These are phyloP conservation scores for Poecilia gillii DNA, from an alignment of 2,797 vertebrate genomes.

Conservation along the genomic window DNA sequence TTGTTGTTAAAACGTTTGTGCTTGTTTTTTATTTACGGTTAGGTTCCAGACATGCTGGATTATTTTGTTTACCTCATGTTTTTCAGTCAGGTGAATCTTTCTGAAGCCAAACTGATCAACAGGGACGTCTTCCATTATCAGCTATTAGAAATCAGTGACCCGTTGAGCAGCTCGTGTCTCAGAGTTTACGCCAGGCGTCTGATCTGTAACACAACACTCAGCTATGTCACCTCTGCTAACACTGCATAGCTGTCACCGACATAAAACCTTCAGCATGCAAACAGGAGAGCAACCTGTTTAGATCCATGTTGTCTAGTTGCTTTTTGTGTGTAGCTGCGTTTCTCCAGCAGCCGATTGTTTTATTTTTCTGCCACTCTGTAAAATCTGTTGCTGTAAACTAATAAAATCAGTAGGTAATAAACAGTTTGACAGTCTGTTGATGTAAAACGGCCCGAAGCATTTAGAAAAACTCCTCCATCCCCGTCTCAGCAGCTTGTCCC, in stretches of 20 bases:
- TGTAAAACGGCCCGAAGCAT: slow-evolving; percentile 37
- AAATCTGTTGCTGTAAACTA: slow-evolving; percentile 13
- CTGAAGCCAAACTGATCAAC: background rate
- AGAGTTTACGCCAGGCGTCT: slow-evolving; percentile 1
- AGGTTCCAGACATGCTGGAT: background rate
- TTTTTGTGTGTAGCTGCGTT: slow-evolving; percentile 13
- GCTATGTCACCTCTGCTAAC: slow-evolving; percentile 48
- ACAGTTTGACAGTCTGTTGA: background rate
- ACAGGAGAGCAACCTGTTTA: slow-evolving; percentile 11
- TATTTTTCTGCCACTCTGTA: background rate
- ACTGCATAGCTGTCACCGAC: slow-evolving; percentile 54
- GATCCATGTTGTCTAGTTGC: slow-evolving; percentile 10
- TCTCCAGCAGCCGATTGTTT: slow-evolving; percentile 6
- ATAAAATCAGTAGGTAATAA: slow-evolving; percentile 6
- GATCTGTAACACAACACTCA: slow-evolving; percentile 61
- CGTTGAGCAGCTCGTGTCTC: slow-evolving; percentile 15
- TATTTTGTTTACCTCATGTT: background rate
- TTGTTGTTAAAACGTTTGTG: background rate
- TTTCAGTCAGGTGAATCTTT: background rate
- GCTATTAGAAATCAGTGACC: background rate
- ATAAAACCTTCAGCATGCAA: slow-evolving; percentile 14
- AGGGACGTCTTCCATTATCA: slow-evolving; percentile 7
- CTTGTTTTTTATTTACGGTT: background rate
- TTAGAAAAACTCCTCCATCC: slow-evolving; percentile 27
- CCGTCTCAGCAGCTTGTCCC: slow-evolving; percentile 32